phyloP scores from a whole-genome alignment of 2,888 invertebrate genomes.

The Aspidiotus rigidus region DNA sequence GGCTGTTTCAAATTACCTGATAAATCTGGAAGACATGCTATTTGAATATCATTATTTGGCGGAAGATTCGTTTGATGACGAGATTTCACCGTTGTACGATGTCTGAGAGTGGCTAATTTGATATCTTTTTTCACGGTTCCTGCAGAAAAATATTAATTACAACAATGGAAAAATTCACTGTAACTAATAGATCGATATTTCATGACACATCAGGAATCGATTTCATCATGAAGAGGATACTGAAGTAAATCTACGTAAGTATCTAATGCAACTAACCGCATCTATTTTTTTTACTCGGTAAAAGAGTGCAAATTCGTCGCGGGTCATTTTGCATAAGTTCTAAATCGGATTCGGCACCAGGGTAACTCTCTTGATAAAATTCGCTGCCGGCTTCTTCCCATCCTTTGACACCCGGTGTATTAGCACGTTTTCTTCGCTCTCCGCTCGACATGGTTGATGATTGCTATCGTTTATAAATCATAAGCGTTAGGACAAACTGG shows the following conservation, averaged over 20 bases:
- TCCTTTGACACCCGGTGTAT: constrained; percentile 50
- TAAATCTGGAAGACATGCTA: constrained; percentile 72
- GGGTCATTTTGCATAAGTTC: constrained; percentile 63
- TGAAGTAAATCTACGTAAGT: background rate
- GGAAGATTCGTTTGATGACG: constrained; percentile 52
- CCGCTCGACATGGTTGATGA: constrained; percentile 50
- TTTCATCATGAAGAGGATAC: too few relatives aligned
- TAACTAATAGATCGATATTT: background rate
- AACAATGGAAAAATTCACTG: too few relatives aligned
- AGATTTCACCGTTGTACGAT: constrained; percentile 44
- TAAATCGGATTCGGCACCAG: constrained; percentile 55
- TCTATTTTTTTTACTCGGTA: constrained; percentile 62
- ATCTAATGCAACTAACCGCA: constrained; percentile 30
- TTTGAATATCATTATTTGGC: constrained; percentile 54
- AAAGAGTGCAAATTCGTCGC: constrained; percentile 61
- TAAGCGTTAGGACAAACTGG: too few relatives aligned
- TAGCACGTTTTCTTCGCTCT: constrained; percentile 48
- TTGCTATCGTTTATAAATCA: too few relatives aligned
- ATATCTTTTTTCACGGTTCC: constrained; percentile 16
- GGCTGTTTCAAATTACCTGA: constrained; percentile 47
- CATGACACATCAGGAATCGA: background rate
- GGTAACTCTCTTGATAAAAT: constrained; percentile 77
- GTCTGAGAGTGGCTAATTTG: constrained; percentile 26
- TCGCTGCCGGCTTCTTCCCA: constrained; percentile 80
- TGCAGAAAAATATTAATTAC: background rate